Evolutionary conservation across 2,113 vertebrate species (phyloP).

Genomic region (Pseudonaja textilis): DNA sequence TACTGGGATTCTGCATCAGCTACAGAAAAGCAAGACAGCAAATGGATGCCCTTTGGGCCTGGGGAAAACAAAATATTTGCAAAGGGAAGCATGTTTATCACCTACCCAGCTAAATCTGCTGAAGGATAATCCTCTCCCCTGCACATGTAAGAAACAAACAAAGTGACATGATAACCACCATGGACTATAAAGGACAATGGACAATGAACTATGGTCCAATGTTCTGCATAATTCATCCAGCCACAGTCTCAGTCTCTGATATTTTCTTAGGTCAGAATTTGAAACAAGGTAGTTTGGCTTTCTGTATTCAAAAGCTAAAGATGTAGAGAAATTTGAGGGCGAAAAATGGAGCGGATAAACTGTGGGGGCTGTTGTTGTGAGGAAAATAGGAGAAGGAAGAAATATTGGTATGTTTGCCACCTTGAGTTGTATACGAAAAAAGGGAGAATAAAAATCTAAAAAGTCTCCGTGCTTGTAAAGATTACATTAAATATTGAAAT

Average conservation of each 20-base stretch:
- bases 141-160: slow-evolving; percentile 80
- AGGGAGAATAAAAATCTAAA: not conserved
- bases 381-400: not conserved
- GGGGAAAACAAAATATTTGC: slow-evolving; percentile 58
- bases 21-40: slow-evolving; percentile 25
- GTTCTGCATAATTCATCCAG: not conserved
- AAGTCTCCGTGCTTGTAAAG: not conserved
- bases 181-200: not conserved
- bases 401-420: not conserved
- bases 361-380: not conserved
- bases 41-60: slow-evolving; percentile 59
- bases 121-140: slow-evolving; percentile 90
- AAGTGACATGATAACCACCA: slow-evolving; percentile 51
- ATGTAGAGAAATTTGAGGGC: not conserved
- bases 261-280: not conserved
- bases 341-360: not conserved
- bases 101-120: slow-evolving; percentile 98
- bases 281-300: not conserved
- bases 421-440: not conserved
- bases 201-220: not conserved
- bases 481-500: not conserved
- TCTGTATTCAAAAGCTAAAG: not conserved
- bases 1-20: slow-evolving; percentile 16
- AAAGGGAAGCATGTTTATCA: slow-evolving; percentile 54
- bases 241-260: not conserved